Conservation (phyloP, 2,113 vertebrate genomes). For the Syngnathus scovelli region DNA sequence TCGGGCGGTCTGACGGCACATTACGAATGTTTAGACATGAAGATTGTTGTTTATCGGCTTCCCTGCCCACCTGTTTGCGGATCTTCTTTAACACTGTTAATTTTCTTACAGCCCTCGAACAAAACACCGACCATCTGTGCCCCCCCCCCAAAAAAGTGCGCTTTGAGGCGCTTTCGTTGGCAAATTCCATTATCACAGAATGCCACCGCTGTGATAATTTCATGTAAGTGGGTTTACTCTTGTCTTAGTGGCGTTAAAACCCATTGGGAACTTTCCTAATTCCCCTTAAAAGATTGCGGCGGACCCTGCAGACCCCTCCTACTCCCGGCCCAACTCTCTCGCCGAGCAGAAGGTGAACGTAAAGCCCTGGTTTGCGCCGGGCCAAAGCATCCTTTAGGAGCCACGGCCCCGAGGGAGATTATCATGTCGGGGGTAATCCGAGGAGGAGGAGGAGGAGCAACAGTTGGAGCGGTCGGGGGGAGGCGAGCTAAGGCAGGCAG, state of each 20-base stretch:
- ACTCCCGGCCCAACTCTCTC: constrained; percentile 43
- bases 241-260: constrained; percentile 50
- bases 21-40: background rate
- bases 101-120: background rate
- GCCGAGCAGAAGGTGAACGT: constrained; percentile 61
- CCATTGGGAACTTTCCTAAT: constrained; percentile 52
- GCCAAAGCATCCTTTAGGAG: constrained; percentile 68
- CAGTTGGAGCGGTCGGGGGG: constrained; percentile 41
- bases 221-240: constrained; percentile 27
- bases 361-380: constrained; percentile 48
- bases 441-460: constrained; percentile 68
- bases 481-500: constrained; percentile 16
- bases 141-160: constrained; percentile 37
- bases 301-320: constrained; percentile 37
- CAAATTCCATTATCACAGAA: constrained; percentile 44
- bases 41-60: constrained; percentile 1
- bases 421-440: constrained; percentile 74
- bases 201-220: constrained; percentile 49
- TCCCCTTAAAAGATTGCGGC: constrained; percentile 53
- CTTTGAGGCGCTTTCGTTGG: constrained; percentile 44
- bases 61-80: constrained; percentile 1
- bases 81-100: background rate
- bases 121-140: constrained; percentile 69
- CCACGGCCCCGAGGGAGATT: constrained; percentile 65
- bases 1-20: background rate